Base-by-base conservation (phyloP, 2,797 vertebrate genomes). In the Peromyscus nudipes region DNA sequence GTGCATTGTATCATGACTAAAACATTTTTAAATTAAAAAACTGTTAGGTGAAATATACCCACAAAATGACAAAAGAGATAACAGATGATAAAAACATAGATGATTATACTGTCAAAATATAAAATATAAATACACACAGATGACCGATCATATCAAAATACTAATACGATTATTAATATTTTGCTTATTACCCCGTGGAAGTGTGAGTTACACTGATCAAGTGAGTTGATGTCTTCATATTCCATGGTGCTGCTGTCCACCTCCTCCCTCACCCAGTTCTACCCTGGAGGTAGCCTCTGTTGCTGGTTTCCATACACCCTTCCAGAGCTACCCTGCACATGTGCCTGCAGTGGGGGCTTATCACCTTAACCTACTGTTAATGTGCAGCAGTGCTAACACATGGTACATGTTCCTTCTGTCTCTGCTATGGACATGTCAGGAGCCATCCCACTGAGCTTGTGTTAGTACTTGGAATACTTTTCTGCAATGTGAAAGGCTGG, bases 51-150 rank as follows among this genome's bases (percentile, higher is more conserved):
- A 95, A 95, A 77, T 62, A 27, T 89, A 93, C 65, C 43, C 25
- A 91, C 8, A 67, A 85, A 89, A 60, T 55, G 75, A 89, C 23
- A 88, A 81, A 96, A 43, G 92, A 94, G 71, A 84, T 76, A 55
- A 62, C 2, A 95, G 46, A 84, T 91, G 77, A 31, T 73, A 89
- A 95, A 69, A 87, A 73, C 25, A 86, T 19, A 71, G 31, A 14
- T 60, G n/a, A 85, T 89, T 84, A 91, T 60, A 19, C 69, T 43
- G 27, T 57, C 21, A 77, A 60, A 43, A 65, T 55, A 31, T 6
- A 89, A 75, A 81, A 65, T 16, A 83, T 40, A 83, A 55, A 43
- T 31, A 71, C 2, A 81, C 6, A 55, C 6, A 75, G 16, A 43
- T 23, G 46, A 65, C n/a, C 16, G 65, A 46, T 83, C 55, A 89